phyloP scores from a whole-genome alignment of 2,888 invertebrate genomes.

The Drosophila picticornis region DNA sequence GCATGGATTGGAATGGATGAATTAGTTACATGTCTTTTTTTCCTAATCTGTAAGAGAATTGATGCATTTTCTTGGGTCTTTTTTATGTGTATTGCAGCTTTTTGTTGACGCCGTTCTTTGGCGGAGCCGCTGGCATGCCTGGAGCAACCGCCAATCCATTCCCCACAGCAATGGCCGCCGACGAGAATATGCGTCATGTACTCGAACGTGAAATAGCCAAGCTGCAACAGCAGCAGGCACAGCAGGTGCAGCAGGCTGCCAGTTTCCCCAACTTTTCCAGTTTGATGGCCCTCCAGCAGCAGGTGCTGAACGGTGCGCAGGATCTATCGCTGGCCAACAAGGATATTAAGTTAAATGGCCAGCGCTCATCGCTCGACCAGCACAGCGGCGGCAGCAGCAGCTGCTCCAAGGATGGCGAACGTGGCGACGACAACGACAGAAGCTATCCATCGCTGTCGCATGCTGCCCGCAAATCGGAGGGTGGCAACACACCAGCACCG shows the following conservation, averaged over 20 bases:
- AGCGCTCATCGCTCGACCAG: slow-evolving; percentile 81
- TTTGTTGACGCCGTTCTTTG: slow-evolving; percentile 94
- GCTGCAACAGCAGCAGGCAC: slow-evolving; percentile 88
- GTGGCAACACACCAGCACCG: slow-evolving; percentile 86
- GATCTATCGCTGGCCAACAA: slow-evolving; percentile 91
- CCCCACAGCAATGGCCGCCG: slow-evolving; percentile 85
- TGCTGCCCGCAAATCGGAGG: slow-evolving; percentile 91
- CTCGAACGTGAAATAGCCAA: slow-evolving; percentile 96
- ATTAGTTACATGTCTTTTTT: background rate
- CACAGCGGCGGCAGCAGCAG: slow-evolving; percentile 65
- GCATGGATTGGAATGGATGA: background rate
- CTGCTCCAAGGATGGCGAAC: slow-evolving; percentile 76
- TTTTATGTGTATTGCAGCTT: slow-evolving; percentile 86
- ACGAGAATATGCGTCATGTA: slow-evolving; percentile 95
- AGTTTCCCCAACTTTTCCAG: slow-evolving; percentile 87
- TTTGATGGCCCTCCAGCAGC: slow-evolving; percentile 92
- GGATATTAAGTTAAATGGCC: slow-evolving; percentile 85
- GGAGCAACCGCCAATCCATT: slow-evolving; percentile 76
- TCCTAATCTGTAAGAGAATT: background rate
- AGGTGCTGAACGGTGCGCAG: slow-evolving; percentile 90
- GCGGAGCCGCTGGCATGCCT: slow-evolving; percentile 85
- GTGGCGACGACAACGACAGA: slow-evolving; percentile 53
- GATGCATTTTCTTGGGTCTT: background rate
- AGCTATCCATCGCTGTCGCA: slow-evolving; percentile 48
- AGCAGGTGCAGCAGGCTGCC: slow-evolving; percentile 62